phyloP scores from a whole-genome alignment of 1,140 invertebrate species.

The Sitophilus oryzae region DNA sequence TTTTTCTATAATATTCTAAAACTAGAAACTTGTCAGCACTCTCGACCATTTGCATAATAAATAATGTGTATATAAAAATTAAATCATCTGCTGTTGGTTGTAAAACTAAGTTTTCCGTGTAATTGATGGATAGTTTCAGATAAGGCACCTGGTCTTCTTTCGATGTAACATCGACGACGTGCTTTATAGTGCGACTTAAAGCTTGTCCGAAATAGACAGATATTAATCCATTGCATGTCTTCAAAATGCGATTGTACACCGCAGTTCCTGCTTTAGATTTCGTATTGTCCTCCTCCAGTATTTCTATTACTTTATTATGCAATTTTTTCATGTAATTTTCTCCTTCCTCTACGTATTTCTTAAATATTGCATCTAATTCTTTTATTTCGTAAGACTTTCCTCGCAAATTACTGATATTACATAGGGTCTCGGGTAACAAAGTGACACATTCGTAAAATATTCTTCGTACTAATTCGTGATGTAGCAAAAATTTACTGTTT shows the following conservation, averaged over 20 bases:
- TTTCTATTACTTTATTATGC: slow-evolving; percentile 39
- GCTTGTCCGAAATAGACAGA: slow-evolving; percentile 49
- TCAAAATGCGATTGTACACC: slow-evolving; percentile 28
- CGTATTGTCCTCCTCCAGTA: slow-evolving; percentile 42
- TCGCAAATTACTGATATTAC: slow-evolving; percentile 51
- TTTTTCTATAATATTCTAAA: slow-evolving; percentile 40
- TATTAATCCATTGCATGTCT: slow-evolving; percentile 45
- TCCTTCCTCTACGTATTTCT: slow-evolving; percentile 45
- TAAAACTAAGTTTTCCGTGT: slow-evolving; percentile 47
- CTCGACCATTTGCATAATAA: slow-evolving; percentile 45
- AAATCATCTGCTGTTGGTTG: slow-evolving; percentile 46
- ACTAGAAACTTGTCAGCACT: slow-evolving; percentile 48
- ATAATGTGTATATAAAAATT: slow-evolving; percentile 44
- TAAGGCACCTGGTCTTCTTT: slow-evolving; percentile 46
- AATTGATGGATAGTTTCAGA: slow-evolving; percentile 48
- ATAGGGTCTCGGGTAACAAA: slow-evolving; percentile 50
- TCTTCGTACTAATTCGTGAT: slow-evolving; percentile 57
- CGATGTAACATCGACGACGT: slow-evolving; percentile 47
- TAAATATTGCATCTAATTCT: slow-evolving; percentile 45
- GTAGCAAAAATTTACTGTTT: slow-evolving; percentile 49
- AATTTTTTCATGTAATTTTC: slow-evolving; percentile 47
- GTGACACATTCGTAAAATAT: slow-evolving; percentile 52
- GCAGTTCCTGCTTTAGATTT: slow-evolving; percentile 42
- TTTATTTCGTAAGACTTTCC: slow-evolving; percentile 44
- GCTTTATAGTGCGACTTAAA: slow-evolving; percentile 49